phyloP scores from a whole-genome alignment of 2,888 invertebrate species.

The Peribatodes rhomboidaria region DNA sequence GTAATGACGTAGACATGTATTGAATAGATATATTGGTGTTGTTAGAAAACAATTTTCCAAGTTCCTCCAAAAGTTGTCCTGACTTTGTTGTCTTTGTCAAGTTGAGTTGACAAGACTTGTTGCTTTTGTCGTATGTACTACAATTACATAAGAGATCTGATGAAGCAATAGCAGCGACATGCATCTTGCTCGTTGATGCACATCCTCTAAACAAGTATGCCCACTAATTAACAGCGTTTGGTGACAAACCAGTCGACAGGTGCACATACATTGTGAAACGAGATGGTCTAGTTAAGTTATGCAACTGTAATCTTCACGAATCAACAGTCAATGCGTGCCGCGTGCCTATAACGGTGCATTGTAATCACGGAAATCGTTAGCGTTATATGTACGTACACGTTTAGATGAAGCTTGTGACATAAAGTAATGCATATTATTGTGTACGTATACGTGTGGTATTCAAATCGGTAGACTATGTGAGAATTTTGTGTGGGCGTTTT shows the following conservation, averaged over 20 bases:
- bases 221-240: slow-evolving; percentile 40
- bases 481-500: neutral
- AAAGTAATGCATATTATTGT: slow-evolving; percentile 26
- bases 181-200: slow-evolving; percentile 4
- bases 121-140: no score
- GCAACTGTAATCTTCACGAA: slow-evolving; percentile 77
- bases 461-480: neutral
- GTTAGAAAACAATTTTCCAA: no score
- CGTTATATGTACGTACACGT: slow-evolving; percentile 42
- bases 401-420: slow-evolving; percentile 48
- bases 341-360: slow-evolving; percentile 77
- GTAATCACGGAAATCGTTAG: slow-evolving; percentile 75
- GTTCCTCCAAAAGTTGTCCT: no score
- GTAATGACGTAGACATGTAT: no score
- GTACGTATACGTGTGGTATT: neutral
- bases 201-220: slow-evolving; percentile 4
- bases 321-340: slow-evolving; percentile 71
- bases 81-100: no score
- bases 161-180: no score
- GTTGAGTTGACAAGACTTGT: no score
- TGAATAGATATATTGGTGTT: no score
- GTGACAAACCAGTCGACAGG: slow-evolving; percentile 73
- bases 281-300: slow-evolving; percentile 75
- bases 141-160: no score
- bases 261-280: slow-evolving; percentile 73